Evolutionary conservation across 2,113 vertebrate genomes (phyloP).

Genomic region (Pholis gunnellus): DNA sequence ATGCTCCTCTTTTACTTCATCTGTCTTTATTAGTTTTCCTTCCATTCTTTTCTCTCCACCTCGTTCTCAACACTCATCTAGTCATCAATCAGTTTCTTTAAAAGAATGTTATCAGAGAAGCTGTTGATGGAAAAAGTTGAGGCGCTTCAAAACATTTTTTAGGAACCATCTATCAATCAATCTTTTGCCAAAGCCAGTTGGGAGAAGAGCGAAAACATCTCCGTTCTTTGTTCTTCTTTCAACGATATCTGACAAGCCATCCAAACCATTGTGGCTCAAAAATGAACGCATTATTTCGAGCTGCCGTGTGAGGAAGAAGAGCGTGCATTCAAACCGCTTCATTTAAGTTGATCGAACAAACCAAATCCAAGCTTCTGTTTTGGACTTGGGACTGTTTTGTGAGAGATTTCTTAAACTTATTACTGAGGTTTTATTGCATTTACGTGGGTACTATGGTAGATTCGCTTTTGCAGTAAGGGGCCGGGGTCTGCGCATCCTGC

Average conservation of each 20-base stretch:
- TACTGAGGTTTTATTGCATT: not conserved
- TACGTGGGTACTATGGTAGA: not conserved
- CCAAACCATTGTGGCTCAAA: too few species aligned
- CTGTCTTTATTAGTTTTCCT: slow-evolving; percentile 4
- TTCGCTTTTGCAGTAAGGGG: slow-evolving; percentile 1
- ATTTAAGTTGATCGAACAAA: slow-evolving; percentile 1
- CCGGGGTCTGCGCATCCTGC: not conserved
- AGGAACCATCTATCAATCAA: not conserved
- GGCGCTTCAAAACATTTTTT: too few species aligned
- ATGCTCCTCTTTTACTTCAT: not conserved
- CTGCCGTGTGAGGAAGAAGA: too few species aligned
- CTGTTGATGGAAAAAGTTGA: too few species aligned
- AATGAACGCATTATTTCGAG: too few species aligned
- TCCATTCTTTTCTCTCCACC: not conserved
- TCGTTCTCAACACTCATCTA: not conserved
- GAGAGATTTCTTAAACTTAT: not conserved
- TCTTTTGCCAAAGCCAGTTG: too few species aligned
- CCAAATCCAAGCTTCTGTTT: slow-evolving; percentile 39
- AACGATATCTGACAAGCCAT: not conserved
- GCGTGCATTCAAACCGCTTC: not conserved
- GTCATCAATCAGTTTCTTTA: not conserved
- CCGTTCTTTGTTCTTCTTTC: not conserved
- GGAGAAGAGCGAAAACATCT: too few species aligned
- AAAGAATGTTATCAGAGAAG: not conserved
- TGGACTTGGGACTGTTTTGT: not conserved